Evolutionary conservation across 2,888 invertebrate species (phyloP).

Genomic region (Drosophila mettleri): DNA sequence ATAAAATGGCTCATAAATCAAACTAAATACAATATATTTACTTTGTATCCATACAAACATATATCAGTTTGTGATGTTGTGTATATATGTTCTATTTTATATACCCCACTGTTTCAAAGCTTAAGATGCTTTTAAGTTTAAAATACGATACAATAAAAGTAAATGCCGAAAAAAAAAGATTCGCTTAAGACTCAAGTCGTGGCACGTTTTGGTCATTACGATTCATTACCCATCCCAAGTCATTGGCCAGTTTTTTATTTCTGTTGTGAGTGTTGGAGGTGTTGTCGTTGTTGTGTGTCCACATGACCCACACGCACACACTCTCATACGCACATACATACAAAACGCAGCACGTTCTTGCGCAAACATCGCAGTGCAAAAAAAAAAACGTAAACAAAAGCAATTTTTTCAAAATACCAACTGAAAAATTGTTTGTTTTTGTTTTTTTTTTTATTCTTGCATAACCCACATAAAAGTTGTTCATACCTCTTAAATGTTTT

Average conservation of each 20-base stretch:
- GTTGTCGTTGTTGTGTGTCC: slow-evolving; percentile 5
- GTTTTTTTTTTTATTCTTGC: slow-evolving; percentile 22
- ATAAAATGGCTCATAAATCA: slow-evolving; percentile 76
- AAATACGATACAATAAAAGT: slow-evolving; percentile 24
- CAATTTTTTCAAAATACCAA: slow-evolving; percentile 27
- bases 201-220: slow-evolving; percentile 78
- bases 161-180: slow-evolving; percentile 22
- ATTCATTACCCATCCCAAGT: slow-evolving; percentile 58
- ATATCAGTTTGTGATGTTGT: slow-evolving; percentile 5
- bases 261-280: slow-evolving; percentile 24
- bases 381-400: slow-evolving; percentile 31
- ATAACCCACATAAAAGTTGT: slow-evolving; percentile 27
- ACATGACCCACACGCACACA: slow-evolving; percentile 13
- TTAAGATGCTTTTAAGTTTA: slow-evolving; percentile 29
- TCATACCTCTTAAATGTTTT: slow-evolving; percentile 16
- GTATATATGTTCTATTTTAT: slow-evolving; percentile 38
- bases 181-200: slow-evolving; percentile 46
- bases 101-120: background rate
- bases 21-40: slow-evolving; percentile 44
- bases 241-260: slow-evolving; percentile 41
- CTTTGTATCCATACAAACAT: slow-evolving; percentile 13
- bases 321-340: slow-evolving; percentile 8
- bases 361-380: slow-evolving; percentile 35
- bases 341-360: slow-evolving; percentile 52
- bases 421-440: too few relatives aligned